These are phyloP conservation scores for Drosophila multiciliata DNA, from an alignment of 2,888 invertebrate species.

Conservation along the genomic window DNA sequence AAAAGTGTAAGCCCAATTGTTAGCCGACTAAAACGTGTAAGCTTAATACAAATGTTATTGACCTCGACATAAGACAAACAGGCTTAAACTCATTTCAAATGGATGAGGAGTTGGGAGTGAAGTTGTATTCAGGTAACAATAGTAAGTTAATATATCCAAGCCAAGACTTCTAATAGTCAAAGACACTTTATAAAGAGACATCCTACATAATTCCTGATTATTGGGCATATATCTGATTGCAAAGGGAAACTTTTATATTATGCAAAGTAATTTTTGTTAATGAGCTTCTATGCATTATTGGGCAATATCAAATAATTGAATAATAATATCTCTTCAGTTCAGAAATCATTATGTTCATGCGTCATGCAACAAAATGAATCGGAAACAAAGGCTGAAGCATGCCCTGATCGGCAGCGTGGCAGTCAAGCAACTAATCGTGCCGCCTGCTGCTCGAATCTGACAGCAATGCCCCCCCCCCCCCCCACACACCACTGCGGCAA, in stretches of 20 bases:
- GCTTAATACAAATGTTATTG: constrained; percentile 56
- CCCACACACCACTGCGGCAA: neutral
- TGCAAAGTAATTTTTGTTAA: neutral
- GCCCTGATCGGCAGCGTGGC: neutral
- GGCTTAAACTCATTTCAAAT: neutral
- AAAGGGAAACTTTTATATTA: no score
- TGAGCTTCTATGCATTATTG: neutral
- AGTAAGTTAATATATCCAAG: no score
- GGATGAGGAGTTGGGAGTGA: neutral
- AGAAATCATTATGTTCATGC: constrained; percentile 28
- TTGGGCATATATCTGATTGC: no score
- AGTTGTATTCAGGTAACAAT: neutral
- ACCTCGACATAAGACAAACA: constrained; percentile 24
- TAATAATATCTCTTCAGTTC: neutral
- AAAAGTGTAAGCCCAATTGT: constrained; percentile 41
- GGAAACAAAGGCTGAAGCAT: constrained; percentile 25
- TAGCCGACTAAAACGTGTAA: constrained; percentile 18
- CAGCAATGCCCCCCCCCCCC: neutral
- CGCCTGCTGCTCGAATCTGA: constrained; percentile 23
- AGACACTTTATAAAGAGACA: no score
- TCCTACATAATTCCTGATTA: no score
- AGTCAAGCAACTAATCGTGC: constrained; percentile 22
- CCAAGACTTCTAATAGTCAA: neutral
- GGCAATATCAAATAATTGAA: neutral
- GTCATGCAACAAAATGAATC: constrained; percentile 30